Evolutionary conservation across 2,888 invertebrate genomes (phyloP), one percentile per base, ranked within the genome.

Genomic region (Phengaris arion): DNA sequence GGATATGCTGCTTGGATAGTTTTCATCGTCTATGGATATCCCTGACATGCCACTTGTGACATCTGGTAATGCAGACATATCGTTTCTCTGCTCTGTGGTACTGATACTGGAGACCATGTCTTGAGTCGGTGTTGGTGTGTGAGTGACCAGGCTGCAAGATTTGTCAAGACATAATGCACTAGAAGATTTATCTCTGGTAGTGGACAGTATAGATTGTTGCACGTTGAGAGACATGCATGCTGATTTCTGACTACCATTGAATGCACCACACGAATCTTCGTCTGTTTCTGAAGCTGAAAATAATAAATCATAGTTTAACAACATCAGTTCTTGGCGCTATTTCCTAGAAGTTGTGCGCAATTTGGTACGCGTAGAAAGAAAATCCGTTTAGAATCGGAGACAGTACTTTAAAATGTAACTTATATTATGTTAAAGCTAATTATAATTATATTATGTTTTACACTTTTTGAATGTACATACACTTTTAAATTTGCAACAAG

Each of bases 61-160:
- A 79, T 94, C 94, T 0, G 94, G 93, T 2, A 93, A 79, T 0
- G 92, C 90, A 7, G 94, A 94, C 46, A 84, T 81, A 80, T 94
- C 94, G 82, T 93, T 91, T 45, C 91, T 84, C 79, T 93, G 93
- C 79, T 94, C 94, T 0, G 94, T 93, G 0, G 92, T 94, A 79
- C 93, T 94, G 48, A 94, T 89, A 76, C 94, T 94, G 2, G 94
- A 94, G 46, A 94, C 94, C 94, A 94, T 94, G 83, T 94, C 94
- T 78, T 94, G 94, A 0, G 94, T 94, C 5, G 94, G 93, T 0
- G 94, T 94, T 1, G 94, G 94, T 0, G 94, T 94, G 81, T 94
- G 93, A 46, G 94, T 94, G 82, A 92, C 86, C 79, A 92, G 81
- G 77, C 92, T 89, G 79, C 88, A 90, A 3, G 94, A 94, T 77